Base-by-base conservation (phyloP, 2,888 invertebrate species). In the Aelia acuminata region DNA sequence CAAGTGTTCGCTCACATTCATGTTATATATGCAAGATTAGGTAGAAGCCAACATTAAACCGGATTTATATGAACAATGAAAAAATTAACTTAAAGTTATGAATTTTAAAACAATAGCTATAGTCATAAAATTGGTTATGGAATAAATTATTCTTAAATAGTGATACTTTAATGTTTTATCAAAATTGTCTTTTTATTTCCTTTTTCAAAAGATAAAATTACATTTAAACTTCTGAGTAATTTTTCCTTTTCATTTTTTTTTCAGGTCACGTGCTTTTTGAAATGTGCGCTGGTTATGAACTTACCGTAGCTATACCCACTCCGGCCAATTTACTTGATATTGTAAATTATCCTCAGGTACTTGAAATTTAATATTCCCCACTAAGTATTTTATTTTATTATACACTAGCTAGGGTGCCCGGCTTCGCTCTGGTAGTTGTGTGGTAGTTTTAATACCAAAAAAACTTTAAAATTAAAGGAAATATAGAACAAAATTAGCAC, bases 221-320 rank as follows among this genome's bases (percentile, higher is more conserved):
- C n/a, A n/a, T n/a, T n/a, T n/a, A n/a, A n/a, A n/a, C n/a, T n/a
- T n/a, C n/a, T n/a, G n/a, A n/a, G n/a, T n/a, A n/a, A n/a, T n/a
- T n/a, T n/a, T n/a, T n/a, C n/a, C n/a, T n/a, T n/a, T 11, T 15
- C 26, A 18, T 50, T 85, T 87, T 87, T 87, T 89, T 92, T 91
- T 35, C 91, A 94, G 94, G 94, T 49, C 96, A 96, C 92, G 94
- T 98, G 91, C 93, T 98, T 89, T 98, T 96, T 92, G 98, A 98
- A 93, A 98, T 98, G 98, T 96, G 97, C 91, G 95, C 97, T 31
- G 98, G 97, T 63, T 95, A 96, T 90, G 96, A 97, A 91, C 93
- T 97, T 90, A 95, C 95, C 91, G 94, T 95, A 70, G 95, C 97
- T 87, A 94, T 94, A 91, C 96, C 96, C 86, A 94, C 96, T 90